Evolutionary conservation across 2,113 vertebrate species (phyloP), one percentile per base, ranked within the genome.

Genomic region (Pomatorhinus ruficollis): DNA sequence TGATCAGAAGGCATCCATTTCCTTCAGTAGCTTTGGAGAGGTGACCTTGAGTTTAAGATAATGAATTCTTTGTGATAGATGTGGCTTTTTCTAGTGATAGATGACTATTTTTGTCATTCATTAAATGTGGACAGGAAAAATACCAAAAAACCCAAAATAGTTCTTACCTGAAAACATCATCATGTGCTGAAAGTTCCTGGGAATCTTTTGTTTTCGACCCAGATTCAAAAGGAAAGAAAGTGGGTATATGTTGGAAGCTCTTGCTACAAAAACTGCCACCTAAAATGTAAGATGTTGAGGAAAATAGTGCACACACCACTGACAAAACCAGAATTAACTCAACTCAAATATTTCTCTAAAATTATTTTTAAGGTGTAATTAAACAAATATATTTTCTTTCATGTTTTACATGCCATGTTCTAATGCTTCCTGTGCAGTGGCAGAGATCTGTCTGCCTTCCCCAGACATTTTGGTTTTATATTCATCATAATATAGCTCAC

Each of bases 121-220:
- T 53, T 70, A 88, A 85, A 42, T 13, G 8, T 31, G 30, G 44
- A 57, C 33, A 83, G 59, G 33, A 83, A 57, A 88, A 83, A 40
- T 30, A 40, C 8, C 4, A 53, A 69, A 89, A 70, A 28, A 8
- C 21, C 21, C 9, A 42, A 63, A 93, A 50, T 33, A 50, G 19
- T 4, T 91, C 96, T n/a, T 98, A 99, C 98, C 99, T 98, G 99
- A 98, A 95, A 99, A 98, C 98, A 98, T 98, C 98, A 99, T 98
- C 98, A 99, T 99, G 95, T 99, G 98, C 77, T 99, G 98, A 49
- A 98, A 98, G 61, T 96, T 97, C 94, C 91, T 40, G 24, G 98
- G 97, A 86, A 99, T 98, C 97, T 97, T 99, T 85, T 97, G 97
- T 57, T 97, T 98, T 42, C 98, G 97, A 84, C 98, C 98, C 93